Conservation (phyloP, 2,797 vertebrate species). For the Aerospiza tachiro region DNA sequence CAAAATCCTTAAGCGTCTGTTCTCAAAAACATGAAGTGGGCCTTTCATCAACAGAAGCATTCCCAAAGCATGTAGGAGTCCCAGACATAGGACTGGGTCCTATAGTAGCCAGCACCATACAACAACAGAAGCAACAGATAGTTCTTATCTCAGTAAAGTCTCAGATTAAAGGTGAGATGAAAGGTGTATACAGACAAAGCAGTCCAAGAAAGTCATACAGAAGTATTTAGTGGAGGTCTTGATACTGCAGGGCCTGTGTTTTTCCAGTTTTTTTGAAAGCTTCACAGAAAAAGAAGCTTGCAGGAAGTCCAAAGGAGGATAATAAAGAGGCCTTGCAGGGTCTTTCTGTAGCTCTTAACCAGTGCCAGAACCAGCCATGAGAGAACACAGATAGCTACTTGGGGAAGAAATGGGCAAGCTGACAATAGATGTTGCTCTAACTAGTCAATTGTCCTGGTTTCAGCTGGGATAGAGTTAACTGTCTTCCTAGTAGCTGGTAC, state of each 20-base stretch:
- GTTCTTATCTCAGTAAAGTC: not conserved
- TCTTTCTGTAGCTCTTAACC: not conserved
- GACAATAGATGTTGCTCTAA: not conserved
- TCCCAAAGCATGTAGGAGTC: not conserved
- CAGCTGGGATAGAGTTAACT: too few relatives aligned
- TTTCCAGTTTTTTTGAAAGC: not conserved
- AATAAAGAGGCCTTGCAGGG: not conserved
- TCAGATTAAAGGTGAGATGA: not conserved
- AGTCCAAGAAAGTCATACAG: not conserved
- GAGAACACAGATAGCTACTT: not conserved
- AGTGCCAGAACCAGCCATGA: not conserved
- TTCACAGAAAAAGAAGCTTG: not conserved
- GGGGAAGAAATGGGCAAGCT: not conserved
- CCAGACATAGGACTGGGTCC: not conserved
- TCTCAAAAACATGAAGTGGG: not conserved
- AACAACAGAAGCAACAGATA: not conserved
- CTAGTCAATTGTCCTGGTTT: too few relatives aligned
- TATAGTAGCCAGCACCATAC: not conserved
- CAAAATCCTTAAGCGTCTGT: not conserved
- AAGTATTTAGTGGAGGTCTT: not conserved
- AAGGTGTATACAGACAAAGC: not conserved
- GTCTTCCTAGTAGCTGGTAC: too few relatives aligned
- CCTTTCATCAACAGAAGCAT: not conserved
- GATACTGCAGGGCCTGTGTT: not conserved
- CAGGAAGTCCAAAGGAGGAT: not conserved